A percentile compares a stretch with the other conserved stretches of the same genome.
Evolutionary conservation across 2,888 invertebrate genomes (phyloP).

Genomic region (Calameuta filiformis): DNA sequence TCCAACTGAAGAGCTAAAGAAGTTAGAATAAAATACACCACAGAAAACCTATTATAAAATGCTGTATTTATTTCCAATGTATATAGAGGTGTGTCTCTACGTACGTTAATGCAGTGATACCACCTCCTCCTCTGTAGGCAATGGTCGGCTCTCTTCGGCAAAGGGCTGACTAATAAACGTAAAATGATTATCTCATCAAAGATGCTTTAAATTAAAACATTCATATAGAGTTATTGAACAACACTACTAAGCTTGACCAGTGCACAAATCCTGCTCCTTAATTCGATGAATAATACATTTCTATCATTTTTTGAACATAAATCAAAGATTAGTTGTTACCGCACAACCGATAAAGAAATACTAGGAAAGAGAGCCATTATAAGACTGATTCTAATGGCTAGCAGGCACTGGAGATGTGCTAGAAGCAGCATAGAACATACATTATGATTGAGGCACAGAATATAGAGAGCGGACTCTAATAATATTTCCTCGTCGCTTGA

Average conservation of each 20-base stretch:
- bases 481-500: background rate
- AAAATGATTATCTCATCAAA: background rate
- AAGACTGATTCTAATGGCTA: background rate
- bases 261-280: background rate
- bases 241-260: background rate
- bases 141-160: background rate
- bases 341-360: background rate
- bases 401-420: background rate
- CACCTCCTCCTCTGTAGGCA: background rate
- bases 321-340: background rate
- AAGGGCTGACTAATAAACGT: background rate
- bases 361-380: background rate
- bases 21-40: background rate
- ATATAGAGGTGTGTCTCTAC: conserved; percentile 27
- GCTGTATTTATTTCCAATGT: conserved; percentile 44
- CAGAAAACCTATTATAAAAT: conserved; percentile 21
- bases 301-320: background rate
- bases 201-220: background rate
- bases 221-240: background rate
- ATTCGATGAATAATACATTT: background rate
- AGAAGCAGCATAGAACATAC: background rate
- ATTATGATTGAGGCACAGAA: background rate
- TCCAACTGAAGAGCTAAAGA: conserved; percentile 26
- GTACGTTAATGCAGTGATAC: background rate
- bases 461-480: background rate